Percentiles rank a stretch among this genome's conserved stretches.
These are phyloP conservation scores for Amazona vittata DNA, from an alignment of 2,113 vertebrate species.

Conservation along the genomic window DNA sequence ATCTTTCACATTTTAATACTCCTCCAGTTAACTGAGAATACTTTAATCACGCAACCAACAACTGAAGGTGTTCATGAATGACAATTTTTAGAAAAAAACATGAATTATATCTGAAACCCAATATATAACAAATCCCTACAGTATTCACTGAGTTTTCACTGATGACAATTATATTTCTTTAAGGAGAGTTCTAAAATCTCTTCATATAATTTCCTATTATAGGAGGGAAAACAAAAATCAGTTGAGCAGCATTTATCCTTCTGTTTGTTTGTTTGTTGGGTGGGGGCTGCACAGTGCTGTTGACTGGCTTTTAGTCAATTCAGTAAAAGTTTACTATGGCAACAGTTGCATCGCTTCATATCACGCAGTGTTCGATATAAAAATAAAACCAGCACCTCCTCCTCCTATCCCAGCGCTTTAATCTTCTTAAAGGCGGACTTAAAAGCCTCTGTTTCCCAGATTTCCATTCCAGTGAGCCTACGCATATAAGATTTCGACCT, in stretches of 20 bases:
- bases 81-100: neutral
- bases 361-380: neutral
- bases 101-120: neutral
- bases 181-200: neutral
- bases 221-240: neutral
- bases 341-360: conserved; percentile 58
- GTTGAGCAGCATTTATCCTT: conserved; percentile 4
- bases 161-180: neutral
- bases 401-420: neutral
- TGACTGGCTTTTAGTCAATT: conserved; percentile 56
- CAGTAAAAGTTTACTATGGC: conserved; percentile 66
- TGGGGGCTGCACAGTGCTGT: neutral
- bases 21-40: neutral
- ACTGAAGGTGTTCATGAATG: neutral
- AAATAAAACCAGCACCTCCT: conserved; percentile 3
- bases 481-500: neutral
- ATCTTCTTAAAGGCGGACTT: conserved; percentile 23
- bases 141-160: neutral
- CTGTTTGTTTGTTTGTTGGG: neutral
- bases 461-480: conserved; percentile 3
- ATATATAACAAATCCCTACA: neutral
- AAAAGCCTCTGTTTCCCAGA: conserved; percentile 16
- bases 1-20: conserved; percentile 20
- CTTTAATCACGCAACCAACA: neutral
- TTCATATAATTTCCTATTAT: neutral